Base-by-base conservation (phyloP, 1,140 invertebrate genomes). In the Dendroctonus ponderosae region DNA sequence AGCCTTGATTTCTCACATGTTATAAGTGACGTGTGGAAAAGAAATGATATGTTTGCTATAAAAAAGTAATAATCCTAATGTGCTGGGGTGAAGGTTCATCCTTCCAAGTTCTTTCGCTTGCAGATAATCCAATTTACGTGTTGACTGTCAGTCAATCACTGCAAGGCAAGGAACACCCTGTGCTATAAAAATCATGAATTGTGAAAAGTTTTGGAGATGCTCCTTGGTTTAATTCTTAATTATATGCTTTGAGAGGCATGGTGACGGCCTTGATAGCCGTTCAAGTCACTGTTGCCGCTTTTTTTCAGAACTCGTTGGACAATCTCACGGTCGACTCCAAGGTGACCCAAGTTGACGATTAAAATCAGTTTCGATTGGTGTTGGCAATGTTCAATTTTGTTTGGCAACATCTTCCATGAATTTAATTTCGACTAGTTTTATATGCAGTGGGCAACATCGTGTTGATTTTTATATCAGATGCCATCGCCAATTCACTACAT, bases 301-400 rank as follows among this genome's bases (percentile, higher is more conserved):
- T 38, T n/a, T 48, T 60, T 60, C 12, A 38, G 40, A 60, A 60
- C 43, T 49, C 40, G 12, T 48, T 46, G 43, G 14, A 60, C 37
- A 48, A 60, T 48, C 58, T 60, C 58, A 60, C 42, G 58, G 58
- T 49, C 58, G 58, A 46, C 58, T 9, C 12, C 58, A 60, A 60
- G 58, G 58, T 60, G 58, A 58, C 56, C 56, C 56, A 58, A 58
- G 11, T 58, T 38, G 39, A 58, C 56, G 56, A 58, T 58, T 58
- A 58, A 58, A 58, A 58, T 58, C 56, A 58, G 56, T 58, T 43
- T 58, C 40, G 56, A 58, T 44, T n/a, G 56, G 7, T 58, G 56
- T 58, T 58, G 56, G 56, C 42, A 58, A 58, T 14, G 56, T 43
- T 58, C 15, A 44, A n/a, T 43, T 58, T 58, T 58, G 56, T 58